These are phyloP conservation scores for Drosophila trichaetosa DNA, from an alignment of 2,888 invertebrate genomes.

Conservation along the genomic window DNA sequence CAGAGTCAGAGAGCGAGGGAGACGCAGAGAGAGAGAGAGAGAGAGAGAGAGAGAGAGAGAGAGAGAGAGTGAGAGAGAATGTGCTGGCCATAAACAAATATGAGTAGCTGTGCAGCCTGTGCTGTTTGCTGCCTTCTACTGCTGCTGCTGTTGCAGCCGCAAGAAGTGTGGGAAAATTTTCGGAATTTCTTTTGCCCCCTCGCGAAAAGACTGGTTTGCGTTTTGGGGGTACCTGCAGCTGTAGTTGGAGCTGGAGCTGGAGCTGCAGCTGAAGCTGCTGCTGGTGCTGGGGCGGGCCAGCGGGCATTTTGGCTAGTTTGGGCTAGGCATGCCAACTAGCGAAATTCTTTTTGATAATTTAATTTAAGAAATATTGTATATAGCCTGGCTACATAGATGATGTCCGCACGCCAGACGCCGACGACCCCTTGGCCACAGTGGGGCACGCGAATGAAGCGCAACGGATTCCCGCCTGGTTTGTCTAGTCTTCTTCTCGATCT, in stretches of 20 bases:
- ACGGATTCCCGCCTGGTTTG: slow-evolving; percentile 41
- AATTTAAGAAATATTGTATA: slow-evolving; percentile 78
- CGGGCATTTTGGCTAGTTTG: slow-evolving; percentile 38
- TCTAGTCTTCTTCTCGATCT: slow-evolving; percentile 26
- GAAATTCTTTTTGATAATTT: slow-evolving; percentile 81
- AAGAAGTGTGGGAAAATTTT: slow-evolving; percentile 80
- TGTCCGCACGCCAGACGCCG: slow-evolving; percentile 34
- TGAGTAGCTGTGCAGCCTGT: slow-evolving; percentile 71
- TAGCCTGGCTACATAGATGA: slow-evolving; percentile 44
- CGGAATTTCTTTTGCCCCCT: slow-evolving; percentile 71
- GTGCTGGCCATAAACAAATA: slow-evolving; percentile 77
- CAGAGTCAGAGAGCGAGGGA: slow-evolving; percentile 9
- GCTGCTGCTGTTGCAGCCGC: slow-evolving; percentile 31
- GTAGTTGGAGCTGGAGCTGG: slow-evolving; percentile 18
- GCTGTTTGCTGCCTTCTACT: slow-evolving; percentile 22
- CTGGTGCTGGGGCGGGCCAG: slow-evolving; percentile 48
- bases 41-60: not conserved
- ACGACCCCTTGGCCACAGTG: slow-evolving; percentile 68
- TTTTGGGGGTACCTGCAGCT: slow-evolving; percentile 43
- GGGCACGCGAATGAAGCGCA: slow-evolving; percentile 51
- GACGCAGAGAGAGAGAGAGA: not conserved
- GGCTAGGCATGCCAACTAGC: slow-evolving; percentile 76
- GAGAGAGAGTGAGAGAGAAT: slow-evolving; percentile 23
- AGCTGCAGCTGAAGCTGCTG: slow-evolving; percentile 16
- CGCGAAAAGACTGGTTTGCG: slow-evolving; percentile 51